Conservation (phyloP, 2,113 vertebrate genomes). For the Mungos mungo region DNA sequence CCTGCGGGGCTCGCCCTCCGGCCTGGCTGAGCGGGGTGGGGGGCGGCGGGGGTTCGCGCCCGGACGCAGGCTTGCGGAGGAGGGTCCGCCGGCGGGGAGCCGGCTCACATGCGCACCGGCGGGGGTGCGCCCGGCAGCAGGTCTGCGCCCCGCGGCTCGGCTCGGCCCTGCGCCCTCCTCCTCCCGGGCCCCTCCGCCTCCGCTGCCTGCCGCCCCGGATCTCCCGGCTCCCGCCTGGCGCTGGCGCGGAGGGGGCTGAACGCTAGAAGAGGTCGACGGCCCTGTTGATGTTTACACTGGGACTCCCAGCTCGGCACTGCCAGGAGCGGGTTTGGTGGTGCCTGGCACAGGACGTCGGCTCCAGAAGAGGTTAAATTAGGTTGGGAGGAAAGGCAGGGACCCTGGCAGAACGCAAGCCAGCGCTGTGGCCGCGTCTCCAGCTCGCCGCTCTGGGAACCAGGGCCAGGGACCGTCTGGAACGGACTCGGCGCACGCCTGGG, state of each 20-base stretch:
- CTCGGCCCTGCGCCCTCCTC: not conserved
- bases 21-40: not conserved
- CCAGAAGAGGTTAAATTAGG: not conserved
- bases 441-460: not conserved
- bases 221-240: not conserved
- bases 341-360: not conserved
- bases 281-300: not conserved
- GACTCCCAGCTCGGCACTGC: not conserved
- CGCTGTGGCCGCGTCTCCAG: not conserved
- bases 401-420: not conserved
- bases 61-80: slow-evolving; percentile 29
- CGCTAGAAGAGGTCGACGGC: not conserved
- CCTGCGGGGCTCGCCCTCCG: slow-evolving; percentile 5
- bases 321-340: not conserved
- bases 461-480: not conserved
- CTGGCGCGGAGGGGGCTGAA: not conserved
- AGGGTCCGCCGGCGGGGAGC: not conserved
- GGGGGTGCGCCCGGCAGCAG: slow-evolving; percentile 42
- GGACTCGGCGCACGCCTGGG: not conserved
- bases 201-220: not conserved
- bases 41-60: not conserved
- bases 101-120: no score
- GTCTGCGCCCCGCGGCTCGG: not conserved
- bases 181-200: not conserved
- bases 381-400: not conserved